These are phyloP conservation scores for Drosophila lacteicornis DNA, from an alignment of 1,140 invertebrate species.

Conservation along the genomic window DNA sequence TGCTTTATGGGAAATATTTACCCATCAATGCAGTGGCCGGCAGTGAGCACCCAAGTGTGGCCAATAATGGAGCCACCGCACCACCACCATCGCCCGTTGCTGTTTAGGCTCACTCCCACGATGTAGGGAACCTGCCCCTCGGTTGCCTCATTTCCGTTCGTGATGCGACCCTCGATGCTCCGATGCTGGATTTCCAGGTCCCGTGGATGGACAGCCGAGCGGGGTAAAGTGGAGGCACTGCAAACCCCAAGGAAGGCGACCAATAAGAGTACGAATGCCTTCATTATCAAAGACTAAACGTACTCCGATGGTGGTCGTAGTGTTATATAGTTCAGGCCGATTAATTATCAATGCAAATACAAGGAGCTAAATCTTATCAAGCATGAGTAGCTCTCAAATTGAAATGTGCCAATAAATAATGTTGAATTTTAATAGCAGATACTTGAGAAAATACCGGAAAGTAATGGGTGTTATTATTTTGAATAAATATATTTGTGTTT, in stretches of 20 bases:
- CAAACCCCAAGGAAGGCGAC: constrained; percentile 13
- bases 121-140: constrained; percentile 86
- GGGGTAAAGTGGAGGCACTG: constrained; percentile 17
- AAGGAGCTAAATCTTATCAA: constrained; percentile 26
- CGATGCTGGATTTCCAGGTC: constrained; percentile 19
- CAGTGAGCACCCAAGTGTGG: constrained; percentile 86
- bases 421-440: not conserved
- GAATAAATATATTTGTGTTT: too few species aligned
- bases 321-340: constrained; percentile 10
- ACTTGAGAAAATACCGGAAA: not conserved
- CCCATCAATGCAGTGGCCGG: constrained; percentile 86
- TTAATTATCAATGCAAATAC: constrained; percentile 30
- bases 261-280: constrained; percentile 2
- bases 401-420: constrained; percentile 6
- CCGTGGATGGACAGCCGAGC: constrained; percentile 18
- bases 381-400: not conserved
- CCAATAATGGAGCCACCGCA: constrained; percentile 88
- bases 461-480: not conserved
- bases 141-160: constrained; percentile 67
- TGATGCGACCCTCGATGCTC: constrained; percentile 67
- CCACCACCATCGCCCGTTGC: constrained; percentile 69
- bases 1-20: not conserved
- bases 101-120: constrained; percentile 84
- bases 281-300: constrained; percentile 28
- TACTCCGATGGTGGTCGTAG: not conserved